Evolutionary conservation across 2,888 invertebrate genomes (phyloP), one percentile per base, ranked within the genome.

Genomic region (Aspidapion aeneum): DNA sequence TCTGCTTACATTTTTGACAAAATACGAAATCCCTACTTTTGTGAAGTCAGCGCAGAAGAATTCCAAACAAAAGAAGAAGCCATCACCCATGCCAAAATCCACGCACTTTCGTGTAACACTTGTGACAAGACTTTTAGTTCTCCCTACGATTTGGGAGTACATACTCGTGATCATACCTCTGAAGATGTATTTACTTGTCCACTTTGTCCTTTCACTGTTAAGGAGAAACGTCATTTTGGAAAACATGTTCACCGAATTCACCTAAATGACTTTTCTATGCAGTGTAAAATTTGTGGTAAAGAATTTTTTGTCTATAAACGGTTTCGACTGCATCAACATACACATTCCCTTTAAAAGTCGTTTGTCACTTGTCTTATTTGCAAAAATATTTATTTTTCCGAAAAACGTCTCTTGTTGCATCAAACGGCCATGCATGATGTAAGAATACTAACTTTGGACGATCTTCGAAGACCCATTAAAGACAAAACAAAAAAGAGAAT

Each of bases 301-400:
- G 83, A 83, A 17, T 84, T 84, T 66, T 82, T 82, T 75, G 82
- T 83, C 70, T 78, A 79, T 49, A 80, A 81, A 52, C 79, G 82
- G 69, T 82, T 82, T 60, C 81, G 82, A 70, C 84, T 84, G 63
- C 85, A 85, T 73, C 81, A 82, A 70, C 84, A 84, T 71, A 82
- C 82, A n/a, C 84, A 84, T 73, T 79, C 80, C 21, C 82, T 82
- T 57, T 80, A 82, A 50, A 81, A 80, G 50, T 83, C 83, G 62
- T 77, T 83, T 55, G 79, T 79, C 12, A 35, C 35, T 7, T 84
- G 84, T 65, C 80, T 82, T 64, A 80, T 83, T 48, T 84, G 84
- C 66, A 80, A 81, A 61, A 83, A 84, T 63, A 80, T 78, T 18
- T 83, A 83, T 61, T 81, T 82, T 18, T 78, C 75, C 61, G 75